Base-by-base conservation (phyloP, 1,140 invertebrate species). In the Zaprionus ornatus region DNA sequence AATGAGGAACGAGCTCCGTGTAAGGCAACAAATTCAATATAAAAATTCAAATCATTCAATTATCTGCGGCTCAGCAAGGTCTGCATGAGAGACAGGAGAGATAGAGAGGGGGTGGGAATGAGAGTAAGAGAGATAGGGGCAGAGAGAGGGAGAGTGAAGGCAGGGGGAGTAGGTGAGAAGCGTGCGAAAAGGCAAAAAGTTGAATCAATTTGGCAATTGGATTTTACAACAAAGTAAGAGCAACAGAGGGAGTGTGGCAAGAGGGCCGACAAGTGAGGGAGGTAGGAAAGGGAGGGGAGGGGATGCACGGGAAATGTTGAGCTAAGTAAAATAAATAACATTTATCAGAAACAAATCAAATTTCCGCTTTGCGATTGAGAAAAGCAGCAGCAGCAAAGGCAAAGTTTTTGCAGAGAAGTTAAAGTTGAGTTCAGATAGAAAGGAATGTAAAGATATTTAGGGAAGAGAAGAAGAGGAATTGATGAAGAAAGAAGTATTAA, bases 31-130 rank as follows among this genome's bases (percentile, higher is more conserved):
- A 85, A 90, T 85, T 90, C 86, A 90, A 90, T 90, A 90, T 85
- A 90, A 90, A 90, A 90, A 90, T 90, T 90, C 85, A 90, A 90
- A 90, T 90, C 85, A 90, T 90, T 90, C 86, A 90, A 90, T 90
- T 90, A 90, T 90, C 86, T 88, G 85, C 64, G 86, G 86, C 86
- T 85, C 82, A 85, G 69, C 79, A 66, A 71, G 59, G 48, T 9
- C 57, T 65, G 63, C 35, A 40, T 73, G 21, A 40, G 45, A 25
- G 29, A 13, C 29, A 32, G 15, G 17, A n/a, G n/a, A 0, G 7
- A 3, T 7, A 15, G 17, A 37, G 15, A 17, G 63, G 4, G 32
- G 32, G 23, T 32, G 13, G 5, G 55, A 10, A 35, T 32, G 13
- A 32, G 40, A n/a, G 19, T 25, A 12, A 37, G 23, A 23, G 19